Evolutionary conservation across 2,113 vertebrate species (phyloP).

Genomic region (Perca flavescens): DNA sequence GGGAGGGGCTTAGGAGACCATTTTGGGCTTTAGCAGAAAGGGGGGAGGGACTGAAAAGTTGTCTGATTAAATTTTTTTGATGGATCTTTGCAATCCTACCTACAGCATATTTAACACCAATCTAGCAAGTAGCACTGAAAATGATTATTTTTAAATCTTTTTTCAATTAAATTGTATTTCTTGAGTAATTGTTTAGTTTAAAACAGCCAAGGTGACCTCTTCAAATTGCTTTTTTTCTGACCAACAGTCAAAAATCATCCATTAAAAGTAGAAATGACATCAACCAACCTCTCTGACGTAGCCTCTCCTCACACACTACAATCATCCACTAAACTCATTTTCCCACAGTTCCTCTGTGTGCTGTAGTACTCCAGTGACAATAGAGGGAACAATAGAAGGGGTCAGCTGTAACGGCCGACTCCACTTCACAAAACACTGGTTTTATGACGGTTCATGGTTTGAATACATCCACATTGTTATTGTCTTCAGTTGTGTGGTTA

Average conservation of each 20-base stretch:
- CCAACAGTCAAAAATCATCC: neutral
- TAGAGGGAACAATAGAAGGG: constrained; percentile 19
- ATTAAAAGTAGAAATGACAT: constrained; percentile 3
- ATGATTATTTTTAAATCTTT: neutral
- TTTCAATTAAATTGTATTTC: neutral
- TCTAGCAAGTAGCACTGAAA: neutral
- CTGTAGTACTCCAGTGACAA: neutral
- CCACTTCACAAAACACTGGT: constrained; percentile 45
- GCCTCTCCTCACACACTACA: constrained; percentile 4
- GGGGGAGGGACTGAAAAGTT: too few relatives aligned
- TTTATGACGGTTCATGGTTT: constrained; percentile 39
- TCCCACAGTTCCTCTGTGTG: constrained; percentile 40
- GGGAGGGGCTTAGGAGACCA: too few relatives aligned
- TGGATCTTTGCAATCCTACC: too few relatives aligned
- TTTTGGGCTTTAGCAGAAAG: too few relatives aligned
- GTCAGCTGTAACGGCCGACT: constrained; percentile 14
- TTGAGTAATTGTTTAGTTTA: neutral
- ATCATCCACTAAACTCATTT: constrained; percentile 19
- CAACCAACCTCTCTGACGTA: neutral
- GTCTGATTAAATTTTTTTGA: too few relatives aligned
- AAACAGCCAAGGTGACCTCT: neutral
- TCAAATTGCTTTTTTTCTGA: neutral
- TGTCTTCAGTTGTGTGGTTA: constrained; percentile 18
- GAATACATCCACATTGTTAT: constrained; percentile 30
- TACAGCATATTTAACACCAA: neutral